Evolutionary conservation across 2,797 vertebrate species (phyloP), one percentile per base, ranked within the genome.

Genomic region (Phoeniculus purpureus): DNA sequence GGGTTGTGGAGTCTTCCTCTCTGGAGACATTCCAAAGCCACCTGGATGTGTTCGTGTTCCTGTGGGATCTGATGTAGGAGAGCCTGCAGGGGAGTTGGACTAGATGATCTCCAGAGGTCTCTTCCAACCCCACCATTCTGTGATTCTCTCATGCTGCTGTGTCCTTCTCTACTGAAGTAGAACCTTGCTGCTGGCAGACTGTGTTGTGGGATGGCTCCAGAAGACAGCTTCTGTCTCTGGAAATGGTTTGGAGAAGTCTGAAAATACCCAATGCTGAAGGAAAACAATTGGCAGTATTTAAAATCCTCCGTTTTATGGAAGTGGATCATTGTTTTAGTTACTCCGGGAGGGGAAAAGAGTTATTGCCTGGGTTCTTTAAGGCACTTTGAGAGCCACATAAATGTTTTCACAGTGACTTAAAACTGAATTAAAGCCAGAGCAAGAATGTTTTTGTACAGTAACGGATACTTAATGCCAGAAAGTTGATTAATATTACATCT

Each of bases 391-490:
- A 97, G 96, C 89, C 94, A 90, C 90, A 77, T 93, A 93, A 93
- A 96, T 97, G 94, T 97, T 96, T 97, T 95, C 90, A 85, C 92
- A 95, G 93, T 95, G 95, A 96, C 94, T 96, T 94, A 92, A 89
- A 96, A 88, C 95, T 96, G 96, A 97, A 96, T 94, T 88, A 91
- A 92, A 94, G 96, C 95, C 96, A 97, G 96, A 96, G 91, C 90
- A 94, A 95, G 94, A 93, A 67, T 56, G 92, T 96, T 94, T 96
- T 96, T 96, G 81, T 97, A 94, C 65, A 96, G 96, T 95, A 95
- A 96, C 22, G 20, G 85, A 95, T 93, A 86, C 79, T 94, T 66
- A 81, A 54, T 94, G 96, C 93, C 95, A 96, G 82, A 92, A 92
- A 88, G 50, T 92, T 94, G 96, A 95, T 89, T 91, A 96, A 94